These are phyloP conservation scores for Eptesicus fuscus DNA, from an alignment of 2,113 vertebrate species.

Conservation along the genomic window DNA sequence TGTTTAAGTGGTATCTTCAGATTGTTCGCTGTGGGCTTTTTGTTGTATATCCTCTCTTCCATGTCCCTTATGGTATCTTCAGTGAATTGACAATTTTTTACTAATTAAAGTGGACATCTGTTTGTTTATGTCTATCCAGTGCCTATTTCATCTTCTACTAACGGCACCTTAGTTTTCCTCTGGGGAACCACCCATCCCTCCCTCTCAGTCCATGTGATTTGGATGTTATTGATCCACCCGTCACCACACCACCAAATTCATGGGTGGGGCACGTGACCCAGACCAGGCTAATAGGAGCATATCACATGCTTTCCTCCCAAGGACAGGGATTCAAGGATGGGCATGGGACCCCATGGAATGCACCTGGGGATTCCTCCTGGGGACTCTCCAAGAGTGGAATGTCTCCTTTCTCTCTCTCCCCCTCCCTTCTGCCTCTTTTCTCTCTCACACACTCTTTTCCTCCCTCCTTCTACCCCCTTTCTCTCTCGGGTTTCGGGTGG, in stretches of 20 bases:
- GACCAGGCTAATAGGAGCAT: neutral
- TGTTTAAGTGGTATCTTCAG: fast-evolving
- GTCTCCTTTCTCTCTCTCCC: neutral
- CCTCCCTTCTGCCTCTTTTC: too few species aligned
- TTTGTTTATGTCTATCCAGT: neutral
- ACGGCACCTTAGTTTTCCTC: constrained; percentile 31
- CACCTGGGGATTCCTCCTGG: neutral
- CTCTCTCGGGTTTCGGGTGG: fast-evolving
- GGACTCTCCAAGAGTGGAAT: neutral
- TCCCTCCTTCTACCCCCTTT: neutral
- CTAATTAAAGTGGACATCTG: constrained; percentile 18
- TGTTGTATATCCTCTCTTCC: neutral
- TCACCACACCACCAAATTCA: neutral
- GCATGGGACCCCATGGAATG: neutral
- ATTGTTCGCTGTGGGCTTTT: neutral
- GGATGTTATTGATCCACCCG: neutral
- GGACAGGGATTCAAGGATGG: neutral
- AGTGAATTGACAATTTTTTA: constrained; percentile 13
- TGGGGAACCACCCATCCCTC: neutral
- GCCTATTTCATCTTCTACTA: constrained; percentile 25
- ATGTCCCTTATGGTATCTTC: neutral
- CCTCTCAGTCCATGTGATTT: neutral
- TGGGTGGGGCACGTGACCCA: neutral
- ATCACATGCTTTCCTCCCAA: too few species aligned
- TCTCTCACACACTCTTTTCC: neutral